Percentiles rank a stretch among this genome's conserved stretches.
Conservation (phyloP, 2,888 invertebrate species). For the Tetramorium bicarinatum region DNA sequence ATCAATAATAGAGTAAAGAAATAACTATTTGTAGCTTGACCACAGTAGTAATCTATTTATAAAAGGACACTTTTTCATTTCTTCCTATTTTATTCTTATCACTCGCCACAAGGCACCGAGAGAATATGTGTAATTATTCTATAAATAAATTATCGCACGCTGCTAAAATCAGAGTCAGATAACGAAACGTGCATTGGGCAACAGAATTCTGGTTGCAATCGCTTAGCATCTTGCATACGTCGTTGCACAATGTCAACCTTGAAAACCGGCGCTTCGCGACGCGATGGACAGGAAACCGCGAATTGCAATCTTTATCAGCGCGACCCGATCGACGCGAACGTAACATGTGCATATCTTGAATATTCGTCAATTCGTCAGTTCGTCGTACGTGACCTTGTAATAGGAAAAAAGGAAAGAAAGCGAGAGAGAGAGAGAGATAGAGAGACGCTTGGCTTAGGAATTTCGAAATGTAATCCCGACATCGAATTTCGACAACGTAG, state of each 20-base stretch:
- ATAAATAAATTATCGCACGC: constrained; percentile 26
- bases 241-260: constrained; percentile 49
- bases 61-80: not conserved
- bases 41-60: not conserved
- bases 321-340: constrained; percentile 44
- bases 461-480: constrained; percentile 3
- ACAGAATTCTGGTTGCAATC: constrained; percentile 38
- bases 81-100: constrained; percentile 3
- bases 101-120: not conserved
- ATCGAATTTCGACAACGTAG: constrained; percentile 9
- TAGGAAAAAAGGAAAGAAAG: not conserved
- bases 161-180: constrained; percentile 1
- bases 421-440: not conserved
- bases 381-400: not conserved
- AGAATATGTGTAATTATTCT: constrained; percentile 17
- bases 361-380: constrained; percentile 36
- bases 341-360: constrained; percentile 37
- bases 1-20: not conserved
- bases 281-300: constrained; percentile 41
- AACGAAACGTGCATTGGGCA: constrained; percentile 16
- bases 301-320: constrained; percentile 56
- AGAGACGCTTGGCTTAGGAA: not conserved
- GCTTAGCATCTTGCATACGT: constrained; percentile 32
- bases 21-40: not conserved
- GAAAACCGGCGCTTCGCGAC: constrained; percentile 35